Evolutionary conservation across 2,113 vertebrate genomes (phyloP).

Genomic region (Irena cyanogastra): DNA sequence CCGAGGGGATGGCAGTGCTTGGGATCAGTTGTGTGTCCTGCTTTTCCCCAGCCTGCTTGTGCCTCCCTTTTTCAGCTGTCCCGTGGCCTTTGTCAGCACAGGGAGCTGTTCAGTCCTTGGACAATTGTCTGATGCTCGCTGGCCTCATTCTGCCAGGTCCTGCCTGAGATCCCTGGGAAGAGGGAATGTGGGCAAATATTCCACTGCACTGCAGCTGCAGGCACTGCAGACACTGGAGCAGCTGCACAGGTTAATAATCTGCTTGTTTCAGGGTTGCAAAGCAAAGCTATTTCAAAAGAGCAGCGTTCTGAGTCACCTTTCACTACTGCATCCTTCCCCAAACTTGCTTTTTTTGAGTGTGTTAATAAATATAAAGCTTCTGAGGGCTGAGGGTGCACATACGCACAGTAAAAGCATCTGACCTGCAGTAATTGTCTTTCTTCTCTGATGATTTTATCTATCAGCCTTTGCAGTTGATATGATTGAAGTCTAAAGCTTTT

Average conservation of each 20-base stretch:
- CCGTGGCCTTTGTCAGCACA: neutral
- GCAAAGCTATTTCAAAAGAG: neutral
- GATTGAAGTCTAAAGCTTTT: neutral
- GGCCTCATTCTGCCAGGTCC: constrained; percentile 51
- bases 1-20: neutral
- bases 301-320: neutral
- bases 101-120: neutral
- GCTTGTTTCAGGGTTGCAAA: neutral
- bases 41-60: neutral
- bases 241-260: neutral
- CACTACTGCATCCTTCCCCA: neutral
- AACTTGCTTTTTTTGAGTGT: neutral
- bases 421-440: neutral
- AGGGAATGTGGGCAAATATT: neutral
- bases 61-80: neutral
- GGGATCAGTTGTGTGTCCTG: neutral
- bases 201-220: neutral
- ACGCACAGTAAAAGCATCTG: neutral
- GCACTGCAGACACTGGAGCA: neutral
- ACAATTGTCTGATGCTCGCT: constrained; percentile 25
- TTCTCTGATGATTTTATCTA: neutral
- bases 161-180: neutral
- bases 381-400: neutral
- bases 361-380: neutral
- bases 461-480: neutral